Conservation (phyloP, 2,888 invertebrate species). For the Pecten maximus region DNA sequence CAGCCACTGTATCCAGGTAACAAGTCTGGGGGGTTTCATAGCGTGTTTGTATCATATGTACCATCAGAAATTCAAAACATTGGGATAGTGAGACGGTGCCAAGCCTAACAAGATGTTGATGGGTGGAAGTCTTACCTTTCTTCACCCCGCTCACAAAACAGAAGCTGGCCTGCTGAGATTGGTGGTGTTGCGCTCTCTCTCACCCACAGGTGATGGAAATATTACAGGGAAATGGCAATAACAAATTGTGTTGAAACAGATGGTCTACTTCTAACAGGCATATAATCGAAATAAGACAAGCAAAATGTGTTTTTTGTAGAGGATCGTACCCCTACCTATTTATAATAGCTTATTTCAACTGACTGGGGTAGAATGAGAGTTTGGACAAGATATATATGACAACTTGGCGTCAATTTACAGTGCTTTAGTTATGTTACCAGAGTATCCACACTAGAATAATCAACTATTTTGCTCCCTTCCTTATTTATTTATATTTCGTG, state of each 20-base stretch:
- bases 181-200: not conserved
- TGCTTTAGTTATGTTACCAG: too few relatives aligned
- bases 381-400: too few relatives aligned
- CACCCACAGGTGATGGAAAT: not conserved
- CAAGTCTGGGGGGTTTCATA: not conserved
- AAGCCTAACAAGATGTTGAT: slow-evolving; percentile 1
- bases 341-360: too few relatives aligned
- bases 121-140: not conserved
- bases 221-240: not conserved
- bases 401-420: too few relatives aligned
- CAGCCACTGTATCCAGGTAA: not conserved
- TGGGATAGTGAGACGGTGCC: not conserved
- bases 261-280: not conserved
- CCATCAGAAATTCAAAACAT: slow-evolving; percentile 19
- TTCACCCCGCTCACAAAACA: not conserved
- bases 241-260: not conserved
- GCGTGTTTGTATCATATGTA: not conserved
- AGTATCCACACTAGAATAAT: too few relatives aligned
- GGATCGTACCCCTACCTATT: too few relatives aligned
- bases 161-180: not conserved
- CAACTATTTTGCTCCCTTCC: too few relatives aligned
- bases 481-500: too few relatives aligned
- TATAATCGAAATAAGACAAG: too few relatives aligned
- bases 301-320: too few relatives aligned
- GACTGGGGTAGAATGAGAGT: too few relatives aligned